Conservation (phyloP, 1,140 invertebrate genomes). For the Halesus radiatus region DNA sequence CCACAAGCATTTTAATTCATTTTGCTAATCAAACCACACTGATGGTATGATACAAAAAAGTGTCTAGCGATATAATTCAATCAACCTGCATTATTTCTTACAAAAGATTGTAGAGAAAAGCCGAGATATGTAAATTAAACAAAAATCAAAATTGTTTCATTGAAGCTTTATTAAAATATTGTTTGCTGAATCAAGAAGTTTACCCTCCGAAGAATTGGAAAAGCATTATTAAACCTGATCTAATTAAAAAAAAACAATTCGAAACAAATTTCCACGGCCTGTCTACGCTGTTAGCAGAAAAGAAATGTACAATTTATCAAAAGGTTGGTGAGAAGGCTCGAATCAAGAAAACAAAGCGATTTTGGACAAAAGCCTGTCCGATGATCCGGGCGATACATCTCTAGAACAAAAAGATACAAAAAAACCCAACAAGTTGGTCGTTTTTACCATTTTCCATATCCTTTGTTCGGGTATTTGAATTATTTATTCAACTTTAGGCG, state of each 20-base stretch:
- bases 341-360: constrained; percentile 38
- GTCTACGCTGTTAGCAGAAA: constrained; percentile 32
- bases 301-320: constrained; percentile 45
- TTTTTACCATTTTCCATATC: constrained; percentile 29
- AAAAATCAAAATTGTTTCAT: background rate
- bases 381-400: constrained; percentile 31
- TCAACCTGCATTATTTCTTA: too few relatives aligned
- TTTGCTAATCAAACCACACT: too few relatives aligned
- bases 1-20: too few relatives aligned
- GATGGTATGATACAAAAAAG: too few relatives aligned
- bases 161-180: background rate
- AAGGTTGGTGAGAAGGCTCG: constrained; percentile 35
- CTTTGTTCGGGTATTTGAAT: constrained; percentile 34
- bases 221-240: too few relatives aligned
- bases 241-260: background rate
- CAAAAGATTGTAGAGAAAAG: too few relatives aligned
- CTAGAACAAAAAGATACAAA: constrained; percentile 30
- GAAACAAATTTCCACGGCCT: constrained; percentile 13
- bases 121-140: too few relatives aligned
- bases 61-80: too few relatives aligned
- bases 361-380: constrained; percentile 44
- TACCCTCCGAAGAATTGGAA: too few relatives aligned
- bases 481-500: constrained; percentile 45
- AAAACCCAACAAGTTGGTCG: background rate
- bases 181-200: background rate